Base-by-base conservation (phyloP, 2,888 invertebrate genomes). In the Microchrysa polita region DNA sequence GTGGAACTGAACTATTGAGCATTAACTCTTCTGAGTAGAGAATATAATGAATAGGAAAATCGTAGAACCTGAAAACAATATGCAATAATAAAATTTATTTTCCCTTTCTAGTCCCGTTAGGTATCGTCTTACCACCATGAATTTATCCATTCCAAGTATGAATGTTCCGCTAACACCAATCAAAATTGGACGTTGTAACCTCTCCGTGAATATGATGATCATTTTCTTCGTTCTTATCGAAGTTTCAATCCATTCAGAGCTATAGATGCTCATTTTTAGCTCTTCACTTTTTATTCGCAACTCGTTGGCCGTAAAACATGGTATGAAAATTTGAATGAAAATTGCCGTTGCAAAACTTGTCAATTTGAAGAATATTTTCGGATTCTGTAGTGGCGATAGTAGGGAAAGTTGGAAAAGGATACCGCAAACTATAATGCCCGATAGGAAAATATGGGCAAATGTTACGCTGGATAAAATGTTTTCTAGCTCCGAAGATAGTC, bases 321-420 rank as follows among this genome's bases (percentile, higher is more conserved):
- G 72, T 48, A 72, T 72, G 52, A 59, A 72, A 14, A 72, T 72
- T 72, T 72, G 48, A 14, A 72, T 23, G 42, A 72, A 60, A 16
- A 72, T 72, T 5, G 61, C 72, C 0, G 42, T 23, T 61, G 61
- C 61, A 52, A 72, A 72, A 34, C n/a, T 27, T 4, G 18, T 2
- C 5, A 61, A 23, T 72, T 72, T 72, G 20, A 72, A 61, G 23
- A 72, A 72, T n/a, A 52, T 23, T 48, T 60, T 23, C 12, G 61
- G 60, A 52, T 72, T n/a, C 16, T 44, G 14, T 12, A 72, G 14
- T 23, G 61, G 61, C 16, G 72, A 72, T 2, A 72, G 34, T 10
- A 72, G 7, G 1, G 72, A 72, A 18, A 72, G 59, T 22, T 60
- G 60, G 20, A 72, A 72, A 9, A 72, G 22, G 5, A 72, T n/a